Conservation (phyloP, 2,113 vertebrate genomes). For the Hippocampus guttulatus region DNA sequence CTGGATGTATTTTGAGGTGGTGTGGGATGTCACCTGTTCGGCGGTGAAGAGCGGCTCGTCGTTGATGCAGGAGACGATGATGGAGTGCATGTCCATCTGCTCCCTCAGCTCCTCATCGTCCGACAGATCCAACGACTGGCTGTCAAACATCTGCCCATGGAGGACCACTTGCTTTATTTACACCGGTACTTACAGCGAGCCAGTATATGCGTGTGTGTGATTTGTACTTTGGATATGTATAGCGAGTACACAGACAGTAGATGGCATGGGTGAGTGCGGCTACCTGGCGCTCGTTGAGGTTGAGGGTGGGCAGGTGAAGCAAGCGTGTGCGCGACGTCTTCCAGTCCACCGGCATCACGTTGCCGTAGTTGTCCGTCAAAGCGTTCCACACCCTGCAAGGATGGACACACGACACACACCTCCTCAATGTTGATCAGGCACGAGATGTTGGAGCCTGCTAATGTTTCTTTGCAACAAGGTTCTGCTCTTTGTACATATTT, state of each 20-base stretch:
- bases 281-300: slow-evolving; percentile 86
- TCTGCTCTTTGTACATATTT: too few relatives aligned
- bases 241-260: too few relatives aligned
- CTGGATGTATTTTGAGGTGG: neutral
- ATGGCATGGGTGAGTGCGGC: slow-evolving; percentile 20
- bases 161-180: neutral
- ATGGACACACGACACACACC: neutral
- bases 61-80: slow-evolving; percentile 90
- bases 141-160: slow-evolving; percentile 74
- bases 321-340: slow-evolving; percentile 90
- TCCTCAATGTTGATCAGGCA: too few relatives aligned
- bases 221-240: too few relatives aligned
- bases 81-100: slow-evolving; percentile 97
- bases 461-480: too few relatives aligned
- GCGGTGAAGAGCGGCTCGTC: slow-evolving; percentile 95
- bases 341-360: slow-evolving; percentile 98
- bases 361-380: slow-evolving; percentile 93
- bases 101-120: slow-evolving; percentile 96
- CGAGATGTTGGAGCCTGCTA: too few relatives aligned
- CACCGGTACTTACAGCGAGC: too few relatives aligned
- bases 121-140: slow-evolving; percentile 85
- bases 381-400: slow-evolving; percentile 89
- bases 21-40: slow-evolving; percentile 79
- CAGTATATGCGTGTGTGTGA: too few relatives aligned
- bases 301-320: slow-evolving; percentile 88